These are phyloP conservation scores for Drosophila vallismaia DNA, from an alignment of 2,888 invertebrate species.

Conservation along the genomic window DNA sequence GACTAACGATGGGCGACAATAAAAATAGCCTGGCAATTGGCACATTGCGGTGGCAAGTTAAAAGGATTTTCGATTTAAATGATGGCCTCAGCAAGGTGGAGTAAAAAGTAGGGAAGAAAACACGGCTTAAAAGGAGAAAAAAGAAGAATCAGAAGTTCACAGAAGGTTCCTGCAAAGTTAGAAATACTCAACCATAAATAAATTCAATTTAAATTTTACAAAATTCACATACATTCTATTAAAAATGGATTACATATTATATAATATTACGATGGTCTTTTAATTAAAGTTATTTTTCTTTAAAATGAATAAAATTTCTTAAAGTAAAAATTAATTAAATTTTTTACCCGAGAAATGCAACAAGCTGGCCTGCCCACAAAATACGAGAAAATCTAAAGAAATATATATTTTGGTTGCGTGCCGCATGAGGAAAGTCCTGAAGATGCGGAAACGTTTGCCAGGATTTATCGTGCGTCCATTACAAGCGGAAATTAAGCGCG, in stretches of 20 bases:
- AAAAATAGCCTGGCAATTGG: conserved; percentile 74
- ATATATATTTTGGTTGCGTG: conserved; percentile 64
- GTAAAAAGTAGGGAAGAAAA: neutral
- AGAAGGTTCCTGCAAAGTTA: neutral
- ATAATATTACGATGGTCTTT: neutral
- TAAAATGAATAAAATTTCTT: conserved; percentile 15
- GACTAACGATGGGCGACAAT: conserved; percentile 75
- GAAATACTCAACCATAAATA: neutral
- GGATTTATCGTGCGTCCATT: conserved; percentile 81
- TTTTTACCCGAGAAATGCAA: conserved; percentile 14
- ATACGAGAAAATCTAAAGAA: conserved; percentile 43
- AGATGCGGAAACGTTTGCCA: conserved; percentile 69
- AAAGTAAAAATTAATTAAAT: conserved; percentile 13
- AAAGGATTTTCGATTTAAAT: conserved; percentile 71
- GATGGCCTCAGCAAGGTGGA: conserved; percentile 33
- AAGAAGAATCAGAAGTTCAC: neutral
- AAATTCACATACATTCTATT: too few species aligned
- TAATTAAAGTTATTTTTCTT: neutral
- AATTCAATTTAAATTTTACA: neutral
- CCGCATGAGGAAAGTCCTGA: conserved; percentile 29
- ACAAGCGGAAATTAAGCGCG: conserved; percentile 81
- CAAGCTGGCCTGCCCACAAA: conserved; percentile 19
- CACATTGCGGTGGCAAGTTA: conserved; percentile 74
- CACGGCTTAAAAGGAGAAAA: neutral
- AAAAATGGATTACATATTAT: too few species aligned